These are phyloP conservation scores for Pardalotus punctatus DNA, from an alignment of 2,113 vertebrate genomes.

Conservation along the genomic window DNA sequence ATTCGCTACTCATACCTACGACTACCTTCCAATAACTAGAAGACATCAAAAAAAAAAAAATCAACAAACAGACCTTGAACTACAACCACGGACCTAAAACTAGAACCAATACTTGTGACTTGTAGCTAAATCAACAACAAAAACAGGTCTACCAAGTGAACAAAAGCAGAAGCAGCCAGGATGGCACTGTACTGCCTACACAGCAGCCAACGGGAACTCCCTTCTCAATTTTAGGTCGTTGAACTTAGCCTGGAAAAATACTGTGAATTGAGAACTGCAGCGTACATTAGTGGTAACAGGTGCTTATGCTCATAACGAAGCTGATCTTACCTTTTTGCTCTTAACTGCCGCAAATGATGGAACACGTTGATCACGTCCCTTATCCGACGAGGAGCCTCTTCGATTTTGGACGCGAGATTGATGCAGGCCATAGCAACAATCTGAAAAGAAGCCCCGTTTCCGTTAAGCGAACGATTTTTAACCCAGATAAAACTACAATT, in stretches of 20 bases:
- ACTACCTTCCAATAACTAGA: neutral
- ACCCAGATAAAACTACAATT: accelerated
- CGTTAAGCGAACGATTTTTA: neutral
- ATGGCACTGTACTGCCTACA: slow-evolving; percentile 44
- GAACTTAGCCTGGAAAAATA: slow-evolving; percentile 46
- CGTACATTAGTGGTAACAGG: neutral
- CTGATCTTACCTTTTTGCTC: slow-evolving; percentile 93
- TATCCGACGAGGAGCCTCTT: slow-evolving; percentile 95
- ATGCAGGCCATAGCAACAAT: slow-evolving; percentile 99
- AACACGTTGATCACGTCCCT: slow-evolving; percentile 99
- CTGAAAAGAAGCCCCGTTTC: slow-evolving; percentile 70
- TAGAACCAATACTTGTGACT: neutral
- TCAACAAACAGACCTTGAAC: neutral
- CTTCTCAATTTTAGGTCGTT: slow-evolving; percentile 6
- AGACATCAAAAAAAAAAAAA: neutral
- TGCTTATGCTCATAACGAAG: neutral
- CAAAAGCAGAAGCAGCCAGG: neutral
- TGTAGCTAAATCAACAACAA: neutral
- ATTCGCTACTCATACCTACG: accelerated
- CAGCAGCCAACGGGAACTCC: slow-evolving; percentile 14
- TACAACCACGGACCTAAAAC: neutral
- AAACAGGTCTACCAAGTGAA: neutral
- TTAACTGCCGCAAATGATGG: slow-evolving; percentile 90
- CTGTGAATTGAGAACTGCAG: slow-evolving; percentile 30
- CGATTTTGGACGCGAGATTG: slow-evolving; percentile 97